These are phyloP conservation scores for Theretra japonica DNA, from an alignment of 2,888 invertebrate species.

Conservation along the genomic window DNA sequence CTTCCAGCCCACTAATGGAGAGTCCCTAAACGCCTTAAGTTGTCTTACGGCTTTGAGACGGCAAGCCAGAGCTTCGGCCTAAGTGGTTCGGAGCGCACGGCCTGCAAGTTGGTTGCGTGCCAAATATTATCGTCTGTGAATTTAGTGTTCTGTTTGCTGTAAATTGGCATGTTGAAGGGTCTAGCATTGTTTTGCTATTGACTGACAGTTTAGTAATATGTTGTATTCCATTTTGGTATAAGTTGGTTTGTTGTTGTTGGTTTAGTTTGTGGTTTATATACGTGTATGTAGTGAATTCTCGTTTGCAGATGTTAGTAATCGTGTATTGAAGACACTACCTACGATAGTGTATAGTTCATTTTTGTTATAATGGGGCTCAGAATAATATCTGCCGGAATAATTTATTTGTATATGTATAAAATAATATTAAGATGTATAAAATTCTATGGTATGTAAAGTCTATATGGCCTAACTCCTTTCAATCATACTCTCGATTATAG, in stretches of 20 bases:
- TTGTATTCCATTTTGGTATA: background rate
- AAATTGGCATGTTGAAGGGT: constrained; percentile 35
- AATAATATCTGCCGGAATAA: too few relatives aligned
- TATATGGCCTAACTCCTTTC: too few relatives aligned
- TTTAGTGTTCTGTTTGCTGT: constrained; percentile 41
- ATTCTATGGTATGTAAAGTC: too few relatives aligned
- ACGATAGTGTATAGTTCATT: too few relatives aligned
- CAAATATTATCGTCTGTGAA: constrained; percentile 60
- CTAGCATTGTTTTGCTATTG: constrained; percentile 29
- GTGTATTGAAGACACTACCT: too few relatives aligned
- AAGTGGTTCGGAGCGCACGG: constrained; percentile 50
- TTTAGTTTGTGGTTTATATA: too few relatives aligned
- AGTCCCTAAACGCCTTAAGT: constrained; percentile 41
- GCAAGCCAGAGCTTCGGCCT: constrained; percentile 49
- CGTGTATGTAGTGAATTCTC: too few relatives aligned
- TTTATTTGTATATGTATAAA: too few relatives aligned
- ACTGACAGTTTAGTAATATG: background rate
- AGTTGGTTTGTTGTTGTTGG: background rate
- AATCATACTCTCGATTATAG: too few relatives aligned
- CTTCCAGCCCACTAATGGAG: constrained; percentile 13
- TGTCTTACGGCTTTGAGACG: constrained; percentile 61
- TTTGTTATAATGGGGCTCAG: too few relatives aligned
- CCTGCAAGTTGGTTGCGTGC: constrained; percentile 63
- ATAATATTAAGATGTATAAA: too few relatives aligned
- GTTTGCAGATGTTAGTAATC: too few relatives aligned